Base-by-base conservation (phyloP, 2,888 invertebrate genomes). In the Dasysyrphus albostriatus region DNA sequence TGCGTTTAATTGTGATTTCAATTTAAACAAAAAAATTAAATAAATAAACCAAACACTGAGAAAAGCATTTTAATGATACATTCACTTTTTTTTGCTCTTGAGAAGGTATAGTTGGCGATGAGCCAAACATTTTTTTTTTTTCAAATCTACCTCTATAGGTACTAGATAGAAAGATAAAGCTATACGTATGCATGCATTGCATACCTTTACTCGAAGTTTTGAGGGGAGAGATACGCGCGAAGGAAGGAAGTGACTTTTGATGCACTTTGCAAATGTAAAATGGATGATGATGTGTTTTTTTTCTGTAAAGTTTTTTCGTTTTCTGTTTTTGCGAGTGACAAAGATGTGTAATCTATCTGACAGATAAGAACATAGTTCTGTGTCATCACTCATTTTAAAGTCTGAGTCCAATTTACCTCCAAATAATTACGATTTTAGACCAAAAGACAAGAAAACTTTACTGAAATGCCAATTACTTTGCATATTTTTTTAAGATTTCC, bases 81-180 rank as follows among this genome's bases (percentile, higher is more conserved):
- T 87, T 87, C 87, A 87, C 87, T 87, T 87, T 83, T 65, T 65
- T 72, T 61, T 79, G 87, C 69, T 81, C 85, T 81, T 78, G 81
- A 85, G 67, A 67, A 49, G 56, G 63, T 74, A 69, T 75, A 76
- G 70, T 72, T 87, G 87, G 79, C 87, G 72, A 39, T 65, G 47
- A 70, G 58, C 85, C 85, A 82, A 69, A 39, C 24, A 39, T 44
- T 49, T 47, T 47, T 34, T 47, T 47, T 34, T 67, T 67, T 34
- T 49, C n/a, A 54, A n/a, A n/a, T n/a, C n/a, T 29, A 61, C 42
- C 32, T 47, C n/a, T 58, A 61, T 5, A 12, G n/a, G n/a, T 37
- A 39, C 39, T 0, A 37, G 19, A 49, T 56, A 12, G 10, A 19
- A 10, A 79, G 49, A 44, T 44, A n/a, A n/a, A n/a, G n/a, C 2